Evolutionary conservation across 2,888 invertebrate genomes (phyloP).

Genomic region (Carterocephalus palaemon): DNA sequence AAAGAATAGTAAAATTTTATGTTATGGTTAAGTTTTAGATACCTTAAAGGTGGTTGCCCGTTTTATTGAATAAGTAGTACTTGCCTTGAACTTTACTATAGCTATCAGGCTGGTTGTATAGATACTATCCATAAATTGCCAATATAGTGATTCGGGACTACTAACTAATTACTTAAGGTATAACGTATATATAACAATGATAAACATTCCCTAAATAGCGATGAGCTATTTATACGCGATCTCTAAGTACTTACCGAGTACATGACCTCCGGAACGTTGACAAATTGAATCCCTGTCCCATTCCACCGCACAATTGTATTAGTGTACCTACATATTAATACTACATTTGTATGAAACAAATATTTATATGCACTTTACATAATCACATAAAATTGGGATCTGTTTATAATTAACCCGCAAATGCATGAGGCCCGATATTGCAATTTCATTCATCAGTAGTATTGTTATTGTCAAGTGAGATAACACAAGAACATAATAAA

Average conservation of each 20-base stretch:
- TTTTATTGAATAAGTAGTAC: slow-evolving; percentile 2
- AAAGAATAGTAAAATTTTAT: slow-evolving; percentile 1
- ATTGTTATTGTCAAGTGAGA: no score
- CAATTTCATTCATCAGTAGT: background rate
- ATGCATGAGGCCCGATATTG: background rate
- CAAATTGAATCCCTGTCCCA: slow-evolving; percentile 56
- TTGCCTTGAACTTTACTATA: no score
- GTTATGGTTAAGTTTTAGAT: slow-evolving; percentile 3
- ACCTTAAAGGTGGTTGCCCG: no score
- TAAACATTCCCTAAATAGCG: slow-evolving; percentile 7
- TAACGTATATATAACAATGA: no score
- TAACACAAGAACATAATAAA: background rate
- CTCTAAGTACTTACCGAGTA: slow-evolving; percentile 18
- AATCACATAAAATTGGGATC: slow-evolving; percentile 16
- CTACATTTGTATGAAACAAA: slow-evolving; percentile 46
- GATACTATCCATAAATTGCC: no score
- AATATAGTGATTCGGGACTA: no score
- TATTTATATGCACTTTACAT: slow-evolving; percentile 35
- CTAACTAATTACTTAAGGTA: no score
- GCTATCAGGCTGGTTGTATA: no score
- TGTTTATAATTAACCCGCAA: slow-evolving; percentile 16
- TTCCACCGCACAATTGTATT: slow-evolving; percentile 62
- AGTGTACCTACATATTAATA: slow-evolving; percentile 44
- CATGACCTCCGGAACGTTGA: slow-evolving; percentile 34
- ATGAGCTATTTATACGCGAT: slow-evolving; percentile 17